A percentile compares a stretch with the other conserved stretches of the same genome.
Evolutionary conservation across 2,888 invertebrate species (phyloP).

Genomic region (Epirrhoe alternata): DNA sequence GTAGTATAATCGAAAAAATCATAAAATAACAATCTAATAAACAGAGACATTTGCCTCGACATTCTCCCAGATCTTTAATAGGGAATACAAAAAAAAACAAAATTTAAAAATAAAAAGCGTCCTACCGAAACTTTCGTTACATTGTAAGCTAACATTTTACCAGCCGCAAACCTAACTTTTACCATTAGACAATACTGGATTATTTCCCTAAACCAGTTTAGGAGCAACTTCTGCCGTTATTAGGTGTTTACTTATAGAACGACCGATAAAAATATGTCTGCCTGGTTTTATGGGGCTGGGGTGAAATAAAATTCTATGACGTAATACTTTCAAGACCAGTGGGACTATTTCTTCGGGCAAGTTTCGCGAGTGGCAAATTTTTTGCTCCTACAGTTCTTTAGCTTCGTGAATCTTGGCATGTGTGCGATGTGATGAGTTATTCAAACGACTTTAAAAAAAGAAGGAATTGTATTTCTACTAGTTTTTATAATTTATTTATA

Average conservation of each 20-base stretch:
- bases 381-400: background rate
- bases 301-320: constrained; percentile 17
- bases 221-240: constrained; percentile 29
- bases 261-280: constrained; percentile 31
- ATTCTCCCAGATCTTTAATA: no score
- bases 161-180: constrained; percentile 21
- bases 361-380: background rate
- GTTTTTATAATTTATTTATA: no score
- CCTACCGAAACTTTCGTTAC: no score
- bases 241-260: constrained; percentile 32
- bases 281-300: constrained; percentile 18
- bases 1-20: no score
- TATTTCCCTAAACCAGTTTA: constrained; percentile 7
- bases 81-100: no score
- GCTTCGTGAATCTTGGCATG: background rate
- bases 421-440: background rate
- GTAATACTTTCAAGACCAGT: constrained; percentile 7
- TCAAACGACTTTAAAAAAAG: no score
- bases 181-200: constrained; percentile 25
- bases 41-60: no score
- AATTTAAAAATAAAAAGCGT: no score
- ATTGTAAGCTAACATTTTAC: background rate
- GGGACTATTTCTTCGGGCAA: background rate
- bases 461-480: no score
- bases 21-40: no score